Conservation (phyloP, 2,888 invertebrate species). For the Ethmia dodecea region DNA sequence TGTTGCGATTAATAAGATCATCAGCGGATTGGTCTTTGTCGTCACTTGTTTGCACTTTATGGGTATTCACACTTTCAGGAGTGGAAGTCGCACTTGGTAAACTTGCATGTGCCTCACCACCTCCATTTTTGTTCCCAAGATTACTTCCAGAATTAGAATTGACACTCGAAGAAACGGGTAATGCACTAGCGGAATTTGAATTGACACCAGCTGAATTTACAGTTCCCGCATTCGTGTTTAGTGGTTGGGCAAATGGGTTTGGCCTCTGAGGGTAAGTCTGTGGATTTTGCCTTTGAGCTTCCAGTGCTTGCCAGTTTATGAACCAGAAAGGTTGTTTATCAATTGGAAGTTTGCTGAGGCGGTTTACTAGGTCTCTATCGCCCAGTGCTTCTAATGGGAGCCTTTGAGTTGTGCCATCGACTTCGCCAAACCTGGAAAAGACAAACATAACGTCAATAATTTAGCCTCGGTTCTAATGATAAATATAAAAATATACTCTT, state of each 20-base stretch:
- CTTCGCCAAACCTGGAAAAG: conserved; percentile 50
- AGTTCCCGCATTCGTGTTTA: conserved; percentile 1
- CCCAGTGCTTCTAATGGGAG: conserved; percentile 83
- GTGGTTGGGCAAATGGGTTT: conserved; percentile 34
- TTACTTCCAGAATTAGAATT: conserved; percentile 5
- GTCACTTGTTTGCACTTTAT: too few relatives aligned
- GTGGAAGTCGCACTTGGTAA: too few relatives aligned
- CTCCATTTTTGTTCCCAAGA: too few relatives aligned
- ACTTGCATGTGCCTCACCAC: too few relatives aligned
- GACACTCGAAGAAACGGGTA: background rate
- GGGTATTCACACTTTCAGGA: too few relatives aligned
- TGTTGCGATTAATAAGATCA: too few relatives aligned
- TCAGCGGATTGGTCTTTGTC: too few relatives aligned
- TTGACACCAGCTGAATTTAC: conserved; percentile 9
- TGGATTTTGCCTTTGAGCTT: conserved; percentile 70
- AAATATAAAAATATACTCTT: too few relatives aligned
- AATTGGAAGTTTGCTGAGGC: conserved; percentile 80
- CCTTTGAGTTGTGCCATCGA: conserved; percentile 42
- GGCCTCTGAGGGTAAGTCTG: conserved; percentile 53
- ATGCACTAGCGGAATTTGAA: conserved; percentile 11
- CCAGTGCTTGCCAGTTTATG: conserved; percentile 82
- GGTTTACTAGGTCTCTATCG: conserved; percentile 77
- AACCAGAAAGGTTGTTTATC: conserved; percentile 86
- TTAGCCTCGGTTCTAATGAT: too few relatives aligned
- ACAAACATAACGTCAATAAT: conserved; percentile 2